Evolutionary conservation across 2,888 invertebrate genomes (phyloP).

Genomic region (Xestia c-nigrum): DNA sequence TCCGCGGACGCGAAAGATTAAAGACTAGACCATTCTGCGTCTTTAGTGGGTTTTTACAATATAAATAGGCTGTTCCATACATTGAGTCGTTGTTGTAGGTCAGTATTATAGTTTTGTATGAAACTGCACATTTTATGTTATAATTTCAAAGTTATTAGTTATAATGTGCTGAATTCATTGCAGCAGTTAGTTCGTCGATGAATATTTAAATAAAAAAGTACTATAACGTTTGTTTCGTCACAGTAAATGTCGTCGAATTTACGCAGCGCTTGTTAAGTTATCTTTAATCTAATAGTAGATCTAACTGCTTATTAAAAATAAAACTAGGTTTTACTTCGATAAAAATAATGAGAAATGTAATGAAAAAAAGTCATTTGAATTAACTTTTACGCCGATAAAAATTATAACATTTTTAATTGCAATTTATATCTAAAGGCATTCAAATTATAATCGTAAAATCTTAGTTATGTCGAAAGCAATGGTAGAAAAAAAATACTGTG

Average conservation of each 20-base stretch:
- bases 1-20: too few relatives aligned
- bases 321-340: conserved; percentile 31
- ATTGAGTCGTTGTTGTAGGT: too few relatives aligned
- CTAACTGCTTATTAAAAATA: conserved; percentile 17
- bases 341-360: conserved; percentile 52
- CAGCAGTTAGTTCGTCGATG: not conserved
- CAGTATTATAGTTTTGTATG: not conserved
- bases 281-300: conserved; percentile 21
- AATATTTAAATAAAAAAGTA: not conserved
- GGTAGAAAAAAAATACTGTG: conserved; percentile 1
- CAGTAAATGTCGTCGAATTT: conserved; percentile 15
- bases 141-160: not conserved
- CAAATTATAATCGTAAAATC: not conserved
- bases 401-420: conserved; percentile 35
- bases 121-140: not conserved
- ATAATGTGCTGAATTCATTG: not conserved
- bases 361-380: conserved; percentile 41
- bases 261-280: conserved; percentile 7
- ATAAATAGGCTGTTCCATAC: not conserved
- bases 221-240: not conserved
- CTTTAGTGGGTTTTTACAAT: not conserved
- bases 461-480: not conserved
- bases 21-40: too few relatives aligned
- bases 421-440: conserved; percentile 8
- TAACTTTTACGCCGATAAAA: conserved; percentile 27